Percentiles rank a stretch among this genome's conserved stretches.
phyloP scores from a whole-genome alignment of 2,797 vertebrate genomes.

The Microhierax caerulescens region DNA sequence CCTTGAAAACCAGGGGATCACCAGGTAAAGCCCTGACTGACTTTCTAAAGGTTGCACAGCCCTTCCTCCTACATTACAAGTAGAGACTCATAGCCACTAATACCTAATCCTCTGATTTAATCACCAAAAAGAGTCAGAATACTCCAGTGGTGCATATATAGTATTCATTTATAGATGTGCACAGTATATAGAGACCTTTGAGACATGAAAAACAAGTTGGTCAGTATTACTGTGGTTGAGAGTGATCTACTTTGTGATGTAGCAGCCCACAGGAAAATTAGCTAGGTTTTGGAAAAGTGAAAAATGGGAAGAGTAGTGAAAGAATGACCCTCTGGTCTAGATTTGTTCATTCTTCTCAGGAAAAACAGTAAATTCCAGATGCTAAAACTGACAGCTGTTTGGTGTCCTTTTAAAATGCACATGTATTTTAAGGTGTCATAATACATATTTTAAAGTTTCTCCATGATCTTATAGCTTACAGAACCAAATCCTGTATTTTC shows the following conservation, averaged over 20 bases:
- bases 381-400: not conserved
- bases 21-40: not conserved
- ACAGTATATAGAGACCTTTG: not conserved
- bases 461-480: not conserved
- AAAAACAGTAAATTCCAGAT: not conserved
- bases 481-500: not conserved
- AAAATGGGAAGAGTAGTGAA: not conserved
- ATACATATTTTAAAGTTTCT: not conserved
- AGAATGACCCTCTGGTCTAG: not conserved
- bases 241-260: not conserved
- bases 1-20: not conserved
- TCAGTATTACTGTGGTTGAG: not conserved
- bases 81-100: not conserved
- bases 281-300: not conserved
- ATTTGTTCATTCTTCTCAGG: not conserved
- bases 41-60: not conserved
- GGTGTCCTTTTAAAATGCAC: not conserved
- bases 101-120: not conserved
- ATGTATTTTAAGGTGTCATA: not conserved
- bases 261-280: not conserved
- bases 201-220: not conserved
- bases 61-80: not conserved
- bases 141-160: not conserved
- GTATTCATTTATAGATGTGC: not conserved
- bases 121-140: not conserved